Conservation (phyloP, 1,140 invertebrate species). For the Hirudo medicinalis region DNA sequence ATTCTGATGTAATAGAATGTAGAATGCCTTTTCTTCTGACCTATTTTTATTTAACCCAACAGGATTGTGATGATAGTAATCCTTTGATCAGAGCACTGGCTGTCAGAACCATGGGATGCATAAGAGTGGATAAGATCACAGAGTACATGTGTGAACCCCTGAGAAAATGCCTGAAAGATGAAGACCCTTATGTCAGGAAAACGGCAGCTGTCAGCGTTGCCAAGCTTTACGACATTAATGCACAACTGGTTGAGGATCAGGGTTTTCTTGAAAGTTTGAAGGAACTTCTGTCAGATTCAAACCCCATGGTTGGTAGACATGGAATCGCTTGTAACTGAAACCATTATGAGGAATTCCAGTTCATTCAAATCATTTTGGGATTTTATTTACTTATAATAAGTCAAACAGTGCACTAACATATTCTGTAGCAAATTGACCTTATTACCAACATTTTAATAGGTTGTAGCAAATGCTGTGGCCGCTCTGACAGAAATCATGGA, state of each 20-base stretch:
- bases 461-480: slow-evolving; percentile 90
- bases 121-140: slow-evolving; percentile 98
- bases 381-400: neutral
- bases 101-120: slow-evolving; percentile 98
- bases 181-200: slow-evolving; percentile 98
- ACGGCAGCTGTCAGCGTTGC: slow-evolving; percentile 98
- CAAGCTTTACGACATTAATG: slow-evolving; percentile 96
- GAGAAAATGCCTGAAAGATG: slow-evolving; percentile 85
- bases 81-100: slow-evolving; percentile 94
- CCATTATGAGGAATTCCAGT: too few relatives aligned
- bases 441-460: neutral
- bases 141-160: slow-evolving; percentile 98
- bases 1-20: too few relatives aligned
- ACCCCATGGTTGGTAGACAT: slow-evolving; percentile 80
- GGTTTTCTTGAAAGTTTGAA: slow-evolving; percentile 94
- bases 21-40: too few relatives aligned
- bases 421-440: neutral
- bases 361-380: too few relatives aligned
- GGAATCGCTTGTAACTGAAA: too few relatives aligned
- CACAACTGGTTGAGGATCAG: slow-evolving; percentile 90
- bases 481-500: slow-evolving; percentile 97
- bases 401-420: neutral
- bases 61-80: slow-evolving; percentile 99
- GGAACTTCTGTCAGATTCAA: slow-evolving; percentile 92
- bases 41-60: slow-evolving; percentile 20